These are phyloP conservation scores for Drosophila setifemur DNA, from an alignment of 1,140 invertebrate species.

Conservation along the genomic window DNA sequence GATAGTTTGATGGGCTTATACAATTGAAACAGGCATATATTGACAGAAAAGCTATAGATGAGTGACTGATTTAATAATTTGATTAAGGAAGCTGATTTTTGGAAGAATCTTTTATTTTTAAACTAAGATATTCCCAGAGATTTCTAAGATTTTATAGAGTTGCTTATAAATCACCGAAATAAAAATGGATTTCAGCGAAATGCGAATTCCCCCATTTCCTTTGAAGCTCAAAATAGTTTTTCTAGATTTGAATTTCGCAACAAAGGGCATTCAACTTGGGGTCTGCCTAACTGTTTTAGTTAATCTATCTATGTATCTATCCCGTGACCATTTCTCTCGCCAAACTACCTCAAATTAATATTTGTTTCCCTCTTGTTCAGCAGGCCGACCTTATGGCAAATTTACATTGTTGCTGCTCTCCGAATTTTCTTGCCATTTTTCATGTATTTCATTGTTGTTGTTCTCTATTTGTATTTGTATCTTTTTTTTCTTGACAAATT, in stretches of 20 bases:
- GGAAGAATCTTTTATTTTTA: background rate
- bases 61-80: background rate
- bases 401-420: constrained; percentile 18
- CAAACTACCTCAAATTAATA: constrained; percentile 21
- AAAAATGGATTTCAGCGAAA: too few relatives aligned
- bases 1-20: constrained; percentile 32
- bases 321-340: background rate
- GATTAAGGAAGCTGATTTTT: background rate
- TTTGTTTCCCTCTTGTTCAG: background rate
- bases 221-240: background rate
- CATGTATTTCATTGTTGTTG: background rate
- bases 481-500: constrained; percentile 64
- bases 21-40: background rate
- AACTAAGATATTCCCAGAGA: background rate
- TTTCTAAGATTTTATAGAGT: too few relatives aligned
- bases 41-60: constrained; percentile 13
- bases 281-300: constrained; percentile 21
- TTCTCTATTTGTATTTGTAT: background rate
- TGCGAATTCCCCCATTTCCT: background rate
- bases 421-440: constrained; percentile 22
- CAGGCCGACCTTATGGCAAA: constrained; percentile 24
- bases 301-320: constrained; percentile 9
- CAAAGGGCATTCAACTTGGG: constrained; percentile 24
- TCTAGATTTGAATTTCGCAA: too few relatives aligned
- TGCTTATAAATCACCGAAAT: too few relatives aligned